Percentiles rank a stretch among this genome's conserved stretches.
These are phyloP conservation scores for Dipodomys merriami DNA, from an alignment of 2,113 vertebrate genomes.

Conservation along the genomic window DNA sequence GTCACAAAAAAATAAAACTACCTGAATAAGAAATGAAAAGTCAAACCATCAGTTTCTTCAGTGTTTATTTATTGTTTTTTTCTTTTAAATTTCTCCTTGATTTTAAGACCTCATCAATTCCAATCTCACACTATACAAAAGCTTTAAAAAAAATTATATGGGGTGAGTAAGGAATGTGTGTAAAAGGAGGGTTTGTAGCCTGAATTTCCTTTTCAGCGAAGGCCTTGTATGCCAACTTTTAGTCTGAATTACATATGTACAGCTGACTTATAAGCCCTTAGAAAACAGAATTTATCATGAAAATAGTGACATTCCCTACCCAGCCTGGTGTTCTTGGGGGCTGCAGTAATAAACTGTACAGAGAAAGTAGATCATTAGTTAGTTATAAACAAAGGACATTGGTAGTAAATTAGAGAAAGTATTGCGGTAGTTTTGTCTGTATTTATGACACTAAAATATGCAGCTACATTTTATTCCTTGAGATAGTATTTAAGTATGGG, in stretches of 20 bases:
- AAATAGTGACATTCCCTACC: slow-evolving; percentile 79
- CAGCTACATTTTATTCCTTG: slow-evolving; percentile 84
- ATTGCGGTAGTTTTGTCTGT: slow-evolving; percentile 83
- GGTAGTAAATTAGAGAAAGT: slow-evolving; percentile 86
- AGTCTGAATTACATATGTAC: slow-evolving; percentile 84
- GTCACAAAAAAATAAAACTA: slow-evolving; percentile 8
- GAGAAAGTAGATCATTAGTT: slow-evolving; percentile 87
- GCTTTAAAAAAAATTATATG: slow-evolving; percentile 40
- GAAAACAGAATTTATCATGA: slow-evolving; percentile 85
- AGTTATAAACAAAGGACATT: slow-evolving; percentile 88
- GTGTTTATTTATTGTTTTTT: slow-evolving; percentile 49
- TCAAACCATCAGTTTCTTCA: slow-evolving; percentile 37
- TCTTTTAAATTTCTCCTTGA: background rate
- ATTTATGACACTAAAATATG: slow-evolving; percentile 85
- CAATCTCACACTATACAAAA: slow-evolving; percentile 4
- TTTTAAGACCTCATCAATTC: slow-evolving; percentile 6
- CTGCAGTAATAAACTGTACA: slow-evolving; percentile 82
- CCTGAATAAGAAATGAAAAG: slow-evolving; percentile 58
- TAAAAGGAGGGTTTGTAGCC: too few relatives aligned
- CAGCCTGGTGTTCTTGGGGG: slow-evolving; percentile 74
- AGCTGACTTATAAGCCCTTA: slow-evolving; percentile 84
- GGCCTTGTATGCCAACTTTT: slow-evolving; percentile 81
- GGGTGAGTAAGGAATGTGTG: background rate
- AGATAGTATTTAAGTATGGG: slow-evolving; percentile 85
- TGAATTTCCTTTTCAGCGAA: slow-evolving; percentile 76